These are phyloP conservation scores for Otocyon megalotis DNA, from an alignment of 2,113 vertebrate genomes.

Conservation along the genomic window DNA sequence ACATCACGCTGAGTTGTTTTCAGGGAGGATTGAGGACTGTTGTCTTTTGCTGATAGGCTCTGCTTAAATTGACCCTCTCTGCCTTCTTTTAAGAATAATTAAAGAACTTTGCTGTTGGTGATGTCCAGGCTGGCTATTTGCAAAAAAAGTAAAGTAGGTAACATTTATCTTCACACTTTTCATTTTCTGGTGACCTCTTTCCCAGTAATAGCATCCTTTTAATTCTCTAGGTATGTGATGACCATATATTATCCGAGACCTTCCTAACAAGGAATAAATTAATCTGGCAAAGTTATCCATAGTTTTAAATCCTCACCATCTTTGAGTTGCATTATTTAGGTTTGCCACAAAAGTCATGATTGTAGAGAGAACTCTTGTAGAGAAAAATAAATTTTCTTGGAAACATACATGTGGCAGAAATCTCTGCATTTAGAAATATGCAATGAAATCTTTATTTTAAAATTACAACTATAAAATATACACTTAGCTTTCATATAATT, in stretches of 20 bases:
- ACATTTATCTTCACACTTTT: conserved; percentile 53
- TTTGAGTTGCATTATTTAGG: conserved; percentile 38
- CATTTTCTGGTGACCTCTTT: conserved; percentile 53
- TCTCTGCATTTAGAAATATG: background rate
- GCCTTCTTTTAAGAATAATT: conserved; percentile 57
- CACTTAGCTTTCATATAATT: conserved; percentile 30
- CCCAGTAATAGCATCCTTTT: conserved; percentile 20
- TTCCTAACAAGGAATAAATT: conserved; percentile 47
- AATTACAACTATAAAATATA: background rate
- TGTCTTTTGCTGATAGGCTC: conserved; percentile 33
- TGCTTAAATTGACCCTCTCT: conserved; percentile 31
- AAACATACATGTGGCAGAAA: conserved; percentile 20
- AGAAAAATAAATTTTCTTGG: conserved; percentile 2
- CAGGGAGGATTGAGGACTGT: conserved; percentile 32
- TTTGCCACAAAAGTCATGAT: conserved; percentile 24
- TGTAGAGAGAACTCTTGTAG: background rate
- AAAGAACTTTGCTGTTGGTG: conserved; percentile 19
- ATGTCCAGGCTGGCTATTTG: conserved; percentile 34
- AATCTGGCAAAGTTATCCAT: background rate
- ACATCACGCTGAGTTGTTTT: conserved; percentile 66
- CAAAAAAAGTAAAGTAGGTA: conserved; percentile 27
- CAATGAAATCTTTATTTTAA: conserved; percentile 31
- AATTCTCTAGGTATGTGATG: conserved; percentile 16
- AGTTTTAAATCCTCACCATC: background rate
- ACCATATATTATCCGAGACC: background rate